A percentile compares a stretch with the other conserved stretches of the same genome.
These are phyloP conservation scores for Thelaira solivaga DNA, from an alignment of 2,888 invertebrate species.

Conservation along the genomic window DNA sequence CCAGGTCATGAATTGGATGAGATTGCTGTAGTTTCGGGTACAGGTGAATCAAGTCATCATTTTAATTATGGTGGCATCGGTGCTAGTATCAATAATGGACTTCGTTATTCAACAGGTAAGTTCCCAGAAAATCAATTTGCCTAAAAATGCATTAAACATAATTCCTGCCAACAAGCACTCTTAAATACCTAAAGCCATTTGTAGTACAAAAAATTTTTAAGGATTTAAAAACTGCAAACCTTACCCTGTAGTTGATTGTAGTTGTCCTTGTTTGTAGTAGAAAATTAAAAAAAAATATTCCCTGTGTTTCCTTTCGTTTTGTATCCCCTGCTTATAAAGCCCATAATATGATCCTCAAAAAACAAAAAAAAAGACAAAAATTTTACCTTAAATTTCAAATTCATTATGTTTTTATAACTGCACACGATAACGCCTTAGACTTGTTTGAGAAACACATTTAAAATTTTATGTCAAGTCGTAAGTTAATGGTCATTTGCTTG, in stretches of 20 bases:
- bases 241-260: no score
- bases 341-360: no score
- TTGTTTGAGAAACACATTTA: not conserved
- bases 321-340: no score
- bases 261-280: no score
- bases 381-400: no score
- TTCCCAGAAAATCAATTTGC: not conserved
- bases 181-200: no score
- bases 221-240: no score
- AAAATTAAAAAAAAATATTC: no score
- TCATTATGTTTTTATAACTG: not conserved
- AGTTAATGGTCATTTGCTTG: conserved; percentile 33
- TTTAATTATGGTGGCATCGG: conserved; percentile 73
- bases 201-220: no score
- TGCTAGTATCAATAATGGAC: conserved; percentile 69
- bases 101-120: conserved; percentile 75
- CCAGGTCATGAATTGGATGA: conserved; percentile 81
- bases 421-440: not conserved
- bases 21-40: conserved; percentile 83
- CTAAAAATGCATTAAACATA: not conserved
- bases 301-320: no score
- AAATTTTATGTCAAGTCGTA: conserved; percentile 14
- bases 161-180: not conserved
- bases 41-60: conserved; percentile 78
- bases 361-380: no score